Evolutionary conservation across 2,797 vertebrate species (phyloP).

Genomic region (Rhabdomys pumilio): DNA sequence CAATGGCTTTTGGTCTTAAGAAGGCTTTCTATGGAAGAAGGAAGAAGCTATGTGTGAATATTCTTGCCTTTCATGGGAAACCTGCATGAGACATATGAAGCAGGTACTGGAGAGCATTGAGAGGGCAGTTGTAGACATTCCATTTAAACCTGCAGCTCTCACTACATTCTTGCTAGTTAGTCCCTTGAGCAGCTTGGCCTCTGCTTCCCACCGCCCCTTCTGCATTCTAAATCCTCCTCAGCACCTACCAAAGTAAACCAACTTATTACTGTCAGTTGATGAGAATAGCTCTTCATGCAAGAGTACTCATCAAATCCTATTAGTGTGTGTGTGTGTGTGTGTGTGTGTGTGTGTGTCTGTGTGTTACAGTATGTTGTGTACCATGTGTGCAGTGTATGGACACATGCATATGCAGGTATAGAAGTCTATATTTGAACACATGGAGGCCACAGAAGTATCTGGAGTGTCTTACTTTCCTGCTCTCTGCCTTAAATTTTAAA

Average conservation of each 20-base stretch:
- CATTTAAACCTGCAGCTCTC: accelerated
- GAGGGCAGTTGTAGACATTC: accelerated
- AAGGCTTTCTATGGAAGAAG: neutral
- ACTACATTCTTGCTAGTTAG: neutral
- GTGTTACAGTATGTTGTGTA: neutral
- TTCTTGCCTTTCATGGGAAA: neutral
- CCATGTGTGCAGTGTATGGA: neutral
- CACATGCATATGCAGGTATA: neutral
- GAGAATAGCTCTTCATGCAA: neutral
- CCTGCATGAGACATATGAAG: accelerated
- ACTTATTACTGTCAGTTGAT: accelerated
- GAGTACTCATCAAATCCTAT: neutral
- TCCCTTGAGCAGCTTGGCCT: neutral
- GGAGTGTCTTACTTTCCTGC: neutral
- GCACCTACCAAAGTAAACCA: neutral
- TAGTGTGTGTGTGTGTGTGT: neutral
- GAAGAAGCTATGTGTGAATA: accelerated
- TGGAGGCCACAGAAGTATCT: neutral
- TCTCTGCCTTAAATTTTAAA: neutral
- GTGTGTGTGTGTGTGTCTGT: neutral
- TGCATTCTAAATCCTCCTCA: neutral
- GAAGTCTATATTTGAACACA: neutral
- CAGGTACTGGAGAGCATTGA: neutral
- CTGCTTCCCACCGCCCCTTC: neutral
- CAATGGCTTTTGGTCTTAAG: neutral